Base-by-base conservation (phyloP, 2,113 vertebrate species). In the Catagonus wagneri region DNA sequence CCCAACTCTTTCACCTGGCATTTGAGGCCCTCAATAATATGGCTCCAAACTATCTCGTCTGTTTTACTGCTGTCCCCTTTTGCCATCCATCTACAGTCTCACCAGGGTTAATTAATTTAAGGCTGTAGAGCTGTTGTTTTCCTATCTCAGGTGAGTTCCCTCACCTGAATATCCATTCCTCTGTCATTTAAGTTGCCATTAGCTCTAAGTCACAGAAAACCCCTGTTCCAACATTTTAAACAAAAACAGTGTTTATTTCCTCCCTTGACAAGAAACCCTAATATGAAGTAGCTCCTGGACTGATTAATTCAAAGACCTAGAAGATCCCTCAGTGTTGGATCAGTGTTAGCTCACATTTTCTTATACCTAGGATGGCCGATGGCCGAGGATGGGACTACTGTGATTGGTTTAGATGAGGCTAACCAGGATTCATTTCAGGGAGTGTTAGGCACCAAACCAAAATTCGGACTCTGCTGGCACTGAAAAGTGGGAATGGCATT, bases 201-300 rank as follows among this genome's bases (percentile, higher is more conserved):
- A 60, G 65, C 15, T 85, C 20, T n/a, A 90, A 74, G 58, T 88
- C 81, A 89, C 72, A 63, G 23, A 83, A 87, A 60, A 74, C n/a
- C 85, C 23, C 20, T 68, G 8, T 83, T 65, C 80, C 66, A 50
- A 36, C 60, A 76, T 69, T 87, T 93, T 87, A 95, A 95, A 72
- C 34, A 76, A 72, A 86, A 89, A 52, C 12, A 81, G 11, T 78
- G 54, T 87, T 76, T 92, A 61, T 89, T 79, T 94, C 89, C 36
- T 80, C 58, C 79, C 25, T 83, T 76, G 32, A 56, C 60, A 69
- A 79, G 52, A 96, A 89, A 85, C 69, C 85, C 39, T 86, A 56
- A 76, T 76, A 58, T 2, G 87, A n/a, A 81, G 20, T 25, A 78
- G 23, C 61, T 86, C 11, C 9, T 71, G 44, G 76, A 76, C 17